Evolutionary conservation across 2,113 vertebrate genomes (phyloP).

Genomic region (Xyrauchen texanus): DNA sequence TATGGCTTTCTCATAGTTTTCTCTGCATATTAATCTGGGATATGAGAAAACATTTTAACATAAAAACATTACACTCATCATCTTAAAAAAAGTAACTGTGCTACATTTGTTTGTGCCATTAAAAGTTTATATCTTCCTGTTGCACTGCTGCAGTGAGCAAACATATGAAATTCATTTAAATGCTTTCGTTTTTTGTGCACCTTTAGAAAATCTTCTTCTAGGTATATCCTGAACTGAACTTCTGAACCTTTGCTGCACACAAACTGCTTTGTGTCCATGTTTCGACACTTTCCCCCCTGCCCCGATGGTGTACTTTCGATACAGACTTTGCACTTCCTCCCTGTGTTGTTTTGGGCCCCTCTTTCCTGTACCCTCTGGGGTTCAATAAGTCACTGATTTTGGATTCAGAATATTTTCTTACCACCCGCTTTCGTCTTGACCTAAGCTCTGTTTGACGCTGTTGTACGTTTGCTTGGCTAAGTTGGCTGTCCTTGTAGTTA

Average conservation of each 20-base stretch:
- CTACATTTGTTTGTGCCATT: not conserved
- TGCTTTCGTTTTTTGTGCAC: not conserved
- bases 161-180: not conserved
- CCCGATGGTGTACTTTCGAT: conserved; percentile 36
- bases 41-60: no score
- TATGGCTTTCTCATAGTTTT: no score
- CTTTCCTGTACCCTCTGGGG: conserved; percentile 34
- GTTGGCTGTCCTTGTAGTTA: not conserved
- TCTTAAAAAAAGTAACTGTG: no score
- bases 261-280: not conserved
- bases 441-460: conserved; percentile 30
- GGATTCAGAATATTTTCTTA: conserved; percentile 11
- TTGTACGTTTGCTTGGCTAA: not conserved
- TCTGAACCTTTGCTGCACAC: conserved; percentile 25
- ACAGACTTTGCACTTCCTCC: conserved; percentile 25
- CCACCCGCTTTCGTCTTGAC: not conserved
- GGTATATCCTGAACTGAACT: conserved; percentile 11
- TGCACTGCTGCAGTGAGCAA: not conserved
- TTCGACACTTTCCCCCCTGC: conserved; percentile 14
- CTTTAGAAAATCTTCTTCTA: conserved; percentile 7
- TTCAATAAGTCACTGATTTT: conserved; percentile 27
- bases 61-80: no score
- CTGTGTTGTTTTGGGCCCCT: conserved; percentile 30
- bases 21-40: no score
- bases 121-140: not conserved